Percentiles rank a stretch among this genome's conserved stretches.
phyloP scores from a whole-genome alignment of 2,888 invertebrate species.

The Thumatha senex region DNA sequence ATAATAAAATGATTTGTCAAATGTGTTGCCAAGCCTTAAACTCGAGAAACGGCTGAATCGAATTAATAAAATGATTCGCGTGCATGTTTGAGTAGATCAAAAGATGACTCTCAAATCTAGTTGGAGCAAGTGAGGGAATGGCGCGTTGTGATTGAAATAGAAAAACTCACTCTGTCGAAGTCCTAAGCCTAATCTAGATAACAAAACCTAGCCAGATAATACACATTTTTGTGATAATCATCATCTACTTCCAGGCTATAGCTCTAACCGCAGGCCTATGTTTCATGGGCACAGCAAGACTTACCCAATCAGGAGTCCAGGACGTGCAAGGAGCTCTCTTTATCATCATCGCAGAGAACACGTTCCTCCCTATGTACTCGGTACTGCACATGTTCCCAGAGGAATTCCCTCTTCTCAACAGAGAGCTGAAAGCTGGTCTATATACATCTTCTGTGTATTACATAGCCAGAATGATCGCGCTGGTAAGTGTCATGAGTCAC shows the following conservation, averaged over 20 bases:
- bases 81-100: too few species aligned
- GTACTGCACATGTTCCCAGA: conserved; percentile 93
- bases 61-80: too few species aligned
- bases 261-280: conserved; percentile 93
- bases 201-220: too few species aligned
- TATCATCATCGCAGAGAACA: conserved; percentile 94
- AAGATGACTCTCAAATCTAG: too few species aligned
- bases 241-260: conserved; percentile 73
- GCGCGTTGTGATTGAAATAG: too few species aligned
- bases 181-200: too few species aligned
- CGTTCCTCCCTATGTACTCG: conserved; percentile 96
- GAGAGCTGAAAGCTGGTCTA: conserved; percentile 92
- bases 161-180: too few species aligned
- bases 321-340: conserved; percentile 95
- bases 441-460: conserved; percentile 93
- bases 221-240: too few species aligned
- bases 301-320: conserved; percentile 92
- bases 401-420: conserved; percentile 89
- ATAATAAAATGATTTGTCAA: too few species aligned
- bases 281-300: conserved; percentile 88
- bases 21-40: too few species aligned
- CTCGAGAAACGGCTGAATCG: too few species aligned
- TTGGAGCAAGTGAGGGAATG: too few species aligned
- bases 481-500: background rate
- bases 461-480: conserved; percentile 42